Percentiles rank a stretch among this genome's conserved stretches.
Conservation (phyloP, 2,113 vertebrate genomes). For the Promerops cafer region DNA sequence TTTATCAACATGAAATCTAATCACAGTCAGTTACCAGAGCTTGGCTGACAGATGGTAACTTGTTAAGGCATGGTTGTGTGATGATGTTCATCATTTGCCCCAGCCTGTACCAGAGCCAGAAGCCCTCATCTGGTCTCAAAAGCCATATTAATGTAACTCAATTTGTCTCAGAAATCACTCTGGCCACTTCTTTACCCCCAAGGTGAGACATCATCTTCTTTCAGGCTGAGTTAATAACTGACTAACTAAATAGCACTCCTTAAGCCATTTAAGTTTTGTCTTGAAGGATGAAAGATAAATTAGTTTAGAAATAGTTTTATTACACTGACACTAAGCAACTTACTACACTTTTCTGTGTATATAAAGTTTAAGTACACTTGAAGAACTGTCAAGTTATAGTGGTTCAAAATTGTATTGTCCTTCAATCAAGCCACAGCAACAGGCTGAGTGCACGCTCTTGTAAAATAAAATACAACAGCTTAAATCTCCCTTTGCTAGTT, state of each 20-base stretch:
- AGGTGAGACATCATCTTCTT: background rate
- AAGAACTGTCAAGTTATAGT: conserved; percentile 18
- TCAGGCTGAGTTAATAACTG: conserved; percentile 7
- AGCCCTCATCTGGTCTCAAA: background rate
- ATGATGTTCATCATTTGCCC: background rate
- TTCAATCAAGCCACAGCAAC: background rate
- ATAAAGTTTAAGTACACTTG: background rate
- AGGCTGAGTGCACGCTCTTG: background rate
- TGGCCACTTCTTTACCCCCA: background rate
- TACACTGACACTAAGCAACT: background rate
- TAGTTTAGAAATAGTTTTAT: conserved; percentile 21
- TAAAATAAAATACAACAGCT: background rate
- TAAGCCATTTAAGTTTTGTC: background rate
- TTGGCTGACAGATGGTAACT: conserved; percentile 15
- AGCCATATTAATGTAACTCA: conserved; percentile 13
- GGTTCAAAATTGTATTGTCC: background rate
- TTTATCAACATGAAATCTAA: conserved; percentile 37
- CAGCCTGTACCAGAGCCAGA: background rate
- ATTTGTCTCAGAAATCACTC: conserved; percentile 7
- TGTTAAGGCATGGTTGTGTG: background rate
- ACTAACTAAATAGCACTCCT: background rate
- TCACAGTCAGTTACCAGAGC: background rate
- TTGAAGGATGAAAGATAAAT: conserved; percentile 8
- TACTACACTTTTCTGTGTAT: background rate
- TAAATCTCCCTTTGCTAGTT: background rate